Evolutionary conservation across 2,888 invertebrate species (phyloP).

Genomic region (Cataglyphis rosenhaueri): DNA sequence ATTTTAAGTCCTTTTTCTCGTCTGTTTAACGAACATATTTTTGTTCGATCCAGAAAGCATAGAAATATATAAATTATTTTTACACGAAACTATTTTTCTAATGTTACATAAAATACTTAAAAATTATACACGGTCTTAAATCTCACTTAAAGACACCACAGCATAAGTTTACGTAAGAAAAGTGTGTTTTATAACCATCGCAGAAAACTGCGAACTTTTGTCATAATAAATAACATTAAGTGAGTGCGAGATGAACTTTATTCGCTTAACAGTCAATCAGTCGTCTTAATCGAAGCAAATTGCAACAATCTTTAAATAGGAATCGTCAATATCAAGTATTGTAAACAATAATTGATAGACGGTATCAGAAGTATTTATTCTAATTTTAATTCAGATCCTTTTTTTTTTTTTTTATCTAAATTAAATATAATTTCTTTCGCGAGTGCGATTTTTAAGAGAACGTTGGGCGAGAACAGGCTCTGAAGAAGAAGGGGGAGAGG

Average conservation of each 20-base stretch:
- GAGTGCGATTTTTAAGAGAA: not conserved
- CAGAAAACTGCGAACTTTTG: not conserved
- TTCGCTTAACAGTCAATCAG: not conserved
- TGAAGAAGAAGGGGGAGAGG: not conserved
- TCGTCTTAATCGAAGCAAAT: not conserved
- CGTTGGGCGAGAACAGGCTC: not conserved
- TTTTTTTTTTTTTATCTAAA: no score
- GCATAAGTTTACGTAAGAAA: not conserved
- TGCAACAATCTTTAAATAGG: not conserved
- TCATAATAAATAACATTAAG: not conserved
- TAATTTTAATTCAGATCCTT: not conserved
- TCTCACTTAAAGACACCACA: not conserved
- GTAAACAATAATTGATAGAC: not conserved
- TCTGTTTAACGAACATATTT: not conserved
- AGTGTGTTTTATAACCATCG: not conserved
- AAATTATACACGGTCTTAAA: not conserved
- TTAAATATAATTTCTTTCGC: not conserved
- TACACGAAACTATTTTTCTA: not conserved
- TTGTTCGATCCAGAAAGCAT: no score
- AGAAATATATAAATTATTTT: conserved; percentile 8
- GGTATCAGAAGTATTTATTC: not conserved
- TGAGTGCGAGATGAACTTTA: conserved; percentile 7
- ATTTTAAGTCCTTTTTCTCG: not conserved
- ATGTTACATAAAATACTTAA: not conserved
- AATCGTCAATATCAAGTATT: not conserved